Base-by-base conservation (phyloP, 92 coral and sea anemone genomes). In the Phenganax marumi region DNA sequence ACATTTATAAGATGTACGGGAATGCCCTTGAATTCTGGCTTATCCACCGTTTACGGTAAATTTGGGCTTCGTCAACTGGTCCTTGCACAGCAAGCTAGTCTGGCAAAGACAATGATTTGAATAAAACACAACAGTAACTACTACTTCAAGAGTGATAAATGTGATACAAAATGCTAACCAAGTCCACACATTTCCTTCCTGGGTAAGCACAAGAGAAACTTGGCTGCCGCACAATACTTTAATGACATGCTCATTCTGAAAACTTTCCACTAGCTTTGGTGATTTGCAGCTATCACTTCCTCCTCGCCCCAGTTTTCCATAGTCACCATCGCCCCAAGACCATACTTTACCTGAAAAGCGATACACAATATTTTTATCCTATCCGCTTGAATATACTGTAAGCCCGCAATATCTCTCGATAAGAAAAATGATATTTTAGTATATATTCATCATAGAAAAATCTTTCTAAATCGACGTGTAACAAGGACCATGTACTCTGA, bases 261-360 rank as follows among this genome's bases (percentile, higher is more conserved):
- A 74, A 73, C 70, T 92, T 78, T 92, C 98, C 16, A 95, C 83
- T 25, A 93, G 78, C 83, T 91, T 92, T 51, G 98, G 98, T n/a
- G 90, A 81, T 79, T 92, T 95, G 68, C 93, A 87, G 10, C 93
- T 90, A 72, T 92, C 98, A 78, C 96, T 95, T 46, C 98, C 98
- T 14, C 98, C 98, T 70, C 93, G 89, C 8, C 98, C 98, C 12
- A 95, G 97, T 75, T 95, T 95, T 17, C 98, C 98, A 85, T 95
- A 95, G 76, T 95, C 98, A 22, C 98, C 98, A 88, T 95, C 98
- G 24, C 98, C 98, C 98, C 98, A 95, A 7, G 98, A 95, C 98
- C 98, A 95, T 12, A 95, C 93, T 19, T 93, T 95, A 61, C 97
- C 97, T 93, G 77, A 52, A 69, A 26, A 65, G 50, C 64, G 55